Base-by-base conservation (phyloP, 2,113 vertebrate species). In the Rhegmatorhina hoffmannsi region DNA sequence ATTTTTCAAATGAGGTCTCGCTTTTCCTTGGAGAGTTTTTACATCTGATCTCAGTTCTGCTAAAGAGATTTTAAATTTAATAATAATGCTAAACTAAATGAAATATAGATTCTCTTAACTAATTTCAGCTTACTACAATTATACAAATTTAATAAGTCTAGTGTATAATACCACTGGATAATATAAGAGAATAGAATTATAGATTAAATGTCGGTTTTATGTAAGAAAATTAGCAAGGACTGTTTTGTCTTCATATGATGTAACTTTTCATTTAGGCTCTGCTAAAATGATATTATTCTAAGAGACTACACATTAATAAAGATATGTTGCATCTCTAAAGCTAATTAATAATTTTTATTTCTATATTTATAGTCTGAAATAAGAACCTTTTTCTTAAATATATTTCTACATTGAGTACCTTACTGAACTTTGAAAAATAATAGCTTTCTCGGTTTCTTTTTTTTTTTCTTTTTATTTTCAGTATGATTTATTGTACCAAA, bases 61-160 rank as follows among this genome's bases (percentile, higher is more conserved):
- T 70, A 47, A 83, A 85, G 55, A 69, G 24, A 88, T 70, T 80
- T 44, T 80, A 58, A 86, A 89, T 89, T 84, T 84, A 87, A 94
- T 94, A 87, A 85, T 62, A 64, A 74, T 59, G n/a, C 15, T 84
- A 70, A 83, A 74, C 26, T 73, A 83, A 88, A 86, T 23, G 12
- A 88, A 87, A 47, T 34, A 81, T 36, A 6, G 3, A 74, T 90
- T 94, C 14, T 77, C 24, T 78, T 85, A 84, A 92, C 86, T 84
- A 84, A 93, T 94, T 92, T 91, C 83, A 63, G 13, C 26, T 88
- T 88, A 3, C 67, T 92, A 43, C 43, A 77, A 69, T 73, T 64
- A 80, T 52, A 77, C 33, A 91, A 83, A 90, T 87, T 80, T 68
- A 92, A 76, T 92, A 90, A 86, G 33, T 84, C 20, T 83, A 59